A percentile compares a stretch with the other conserved stretches of the same genome.
These are phyloP conservation scores for Brachionichthys hirsutus DNA, from an alignment of 2,113 vertebrate species.

Conservation along the genomic window DNA sequence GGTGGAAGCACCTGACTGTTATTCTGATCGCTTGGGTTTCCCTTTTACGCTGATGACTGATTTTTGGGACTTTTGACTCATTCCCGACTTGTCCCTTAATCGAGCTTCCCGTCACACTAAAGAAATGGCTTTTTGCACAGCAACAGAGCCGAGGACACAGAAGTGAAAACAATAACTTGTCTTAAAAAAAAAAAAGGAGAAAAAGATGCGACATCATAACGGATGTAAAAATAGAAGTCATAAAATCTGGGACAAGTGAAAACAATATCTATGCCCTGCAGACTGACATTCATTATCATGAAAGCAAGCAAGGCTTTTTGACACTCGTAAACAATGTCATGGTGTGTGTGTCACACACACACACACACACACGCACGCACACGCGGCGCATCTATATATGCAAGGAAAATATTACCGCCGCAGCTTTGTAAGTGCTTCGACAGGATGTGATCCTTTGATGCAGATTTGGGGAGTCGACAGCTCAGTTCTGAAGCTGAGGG, in stretches of 20 bases:
- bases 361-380: too few relatives aligned
- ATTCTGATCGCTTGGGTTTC: too few relatives aligned
- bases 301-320: constrained; percentile 2
- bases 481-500: neutral
- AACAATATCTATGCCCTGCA: constrained; percentile 7
- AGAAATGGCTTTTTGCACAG: neutral
- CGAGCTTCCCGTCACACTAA: neutral
- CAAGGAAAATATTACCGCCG: constrained; percentile 26
- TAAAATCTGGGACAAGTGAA: constrained; percentile 27
- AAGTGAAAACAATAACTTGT: neutral
- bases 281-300: constrained; percentile 36
- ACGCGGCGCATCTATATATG: constrained; percentile 20
- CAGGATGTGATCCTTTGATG: constrained; percentile 5
- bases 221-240: constrained; percentile 28
- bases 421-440: constrained; percentile 22
- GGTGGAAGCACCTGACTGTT: neutral
- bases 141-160: neutral
- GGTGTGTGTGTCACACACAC: constrained; percentile 1
- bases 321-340: constrained; percentile 32
- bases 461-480: constrained; percentile 5
- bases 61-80: neutral
- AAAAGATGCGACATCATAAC: neutral
- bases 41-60: too few relatives aligned
- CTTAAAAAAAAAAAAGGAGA: neutral
- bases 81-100: neutral